These are phyloP conservation scores for Clavelina lepadiformis DNA, from an alignment of 23 tunicate species.

Conservation along the genomic window DNA sequence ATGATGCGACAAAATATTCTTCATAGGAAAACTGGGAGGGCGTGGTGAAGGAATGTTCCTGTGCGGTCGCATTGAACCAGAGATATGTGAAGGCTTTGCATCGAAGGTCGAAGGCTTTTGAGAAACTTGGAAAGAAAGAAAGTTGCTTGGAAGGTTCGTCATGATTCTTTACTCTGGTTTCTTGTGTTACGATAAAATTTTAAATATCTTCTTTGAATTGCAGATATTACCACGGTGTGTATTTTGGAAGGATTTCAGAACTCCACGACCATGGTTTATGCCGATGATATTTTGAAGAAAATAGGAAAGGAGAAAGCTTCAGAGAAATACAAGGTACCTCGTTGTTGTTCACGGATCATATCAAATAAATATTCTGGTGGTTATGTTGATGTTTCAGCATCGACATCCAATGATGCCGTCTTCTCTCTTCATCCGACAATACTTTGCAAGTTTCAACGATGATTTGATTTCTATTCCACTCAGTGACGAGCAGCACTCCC, in stretches of 20 bases:
- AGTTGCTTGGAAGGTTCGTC: constrained; percentile 71
- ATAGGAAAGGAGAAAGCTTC: constrained; percentile 76
- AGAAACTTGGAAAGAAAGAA: constrained; percentile 46
- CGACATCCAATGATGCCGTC: constrained; percentile 75
- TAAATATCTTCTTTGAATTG: background rate
- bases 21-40: constrained; percentile 51
- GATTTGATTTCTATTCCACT: constrained; percentile 49
- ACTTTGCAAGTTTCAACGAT: constrained; percentile 73
- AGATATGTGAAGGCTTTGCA: constrained; percentile 76
- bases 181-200: background rate
- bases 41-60: constrained; percentile 69
- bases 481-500: constrained; percentile 38
- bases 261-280: constrained; percentile 73
- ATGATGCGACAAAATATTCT: background rate
- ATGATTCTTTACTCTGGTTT: background rate
- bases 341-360: background rate
- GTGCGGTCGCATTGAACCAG: constrained; percentile 63
- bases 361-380: background rate
- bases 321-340: constrained; percentile 56
- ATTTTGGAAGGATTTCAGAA: constrained; percentile 88
- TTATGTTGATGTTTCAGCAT: constrained; percentile 14
- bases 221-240: constrained; percentile 93
- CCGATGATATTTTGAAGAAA: constrained; percentile 74
- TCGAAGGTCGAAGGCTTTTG: constrained; percentile 74
- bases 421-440: constrained; percentile 57